Evolutionary conservation across 2,797 vertebrate genomes (phyloP), one percentile per base, ranked within the genome.

Genomic region (Trachops cirrhosus): DNA sequence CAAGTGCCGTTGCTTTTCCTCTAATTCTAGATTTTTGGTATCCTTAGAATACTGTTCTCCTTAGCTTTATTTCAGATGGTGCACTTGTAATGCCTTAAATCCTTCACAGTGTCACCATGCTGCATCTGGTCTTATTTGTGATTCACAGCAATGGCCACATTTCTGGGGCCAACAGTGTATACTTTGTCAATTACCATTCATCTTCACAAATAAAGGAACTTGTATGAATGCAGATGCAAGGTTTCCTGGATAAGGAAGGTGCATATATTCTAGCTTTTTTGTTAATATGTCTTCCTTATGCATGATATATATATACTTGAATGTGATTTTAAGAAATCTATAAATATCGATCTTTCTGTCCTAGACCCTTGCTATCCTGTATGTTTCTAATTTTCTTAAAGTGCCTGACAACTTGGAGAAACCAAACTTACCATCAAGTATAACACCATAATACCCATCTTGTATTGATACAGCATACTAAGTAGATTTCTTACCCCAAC

Each of bases 331-430:
- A 67, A 22, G 50, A 26, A 93, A 78, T 84, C 9, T 88, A 74
- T 14, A 39, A 92, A 96, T 70, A 8, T 5, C 2, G 19, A 34
- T 77, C n/a, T 46, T 90, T 21, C 29, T 48, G 3, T 37, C 5
- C 0, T 75, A 95, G 74, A 19, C 22, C 94, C 22, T 92, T 62
- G 54, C 12, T 87, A 1, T 92, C 16, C 22, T 67, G 39, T 41
- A 74, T 91, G 44, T 93, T 62, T 92, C 41, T 79, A 34, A 48
- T 83, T 83, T 87, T 91, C 46, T 71, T 52, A 24, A 93, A 86
- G 48, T 83, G 73, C 59, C 71, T 87, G 26, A 34, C 18, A 39
- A 21, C 70, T 70, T 71, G 62, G 62, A 83, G 73, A 83, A 96
- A 34, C 26, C 59, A 68, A 86, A 12, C 34, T 86, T 52, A 39